phyloP scores from a whole-genome alignment of 30 jellyfish, hydroid and myxozoan species.

The Haliclystus octoradiatus region DNA sequence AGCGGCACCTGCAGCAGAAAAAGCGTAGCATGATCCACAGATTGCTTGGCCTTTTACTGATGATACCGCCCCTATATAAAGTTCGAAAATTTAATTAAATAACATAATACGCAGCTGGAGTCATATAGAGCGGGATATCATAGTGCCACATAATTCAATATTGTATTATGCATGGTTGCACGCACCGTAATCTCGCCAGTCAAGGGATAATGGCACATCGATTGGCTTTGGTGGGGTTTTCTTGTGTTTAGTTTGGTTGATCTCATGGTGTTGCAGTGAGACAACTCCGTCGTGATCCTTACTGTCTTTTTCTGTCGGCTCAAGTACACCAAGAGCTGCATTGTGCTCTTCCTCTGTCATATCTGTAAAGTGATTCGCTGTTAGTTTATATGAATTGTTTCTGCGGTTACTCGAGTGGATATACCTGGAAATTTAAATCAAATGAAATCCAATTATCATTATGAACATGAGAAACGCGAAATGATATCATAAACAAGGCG shows the following conservation, averaged over 20 bases:
- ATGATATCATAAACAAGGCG: too few species aligned
- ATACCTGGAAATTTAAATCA: constrained; percentile 23
- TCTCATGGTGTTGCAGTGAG: constrained; percentile 41
- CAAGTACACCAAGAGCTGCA: constrained; percentile 47
- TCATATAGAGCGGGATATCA: too few species aligned
- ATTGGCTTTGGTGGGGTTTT: constrained; percentile 39
- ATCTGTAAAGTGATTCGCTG: constrained; percentile 68
- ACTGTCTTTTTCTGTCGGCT: constrained; percentile 32
- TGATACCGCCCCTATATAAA: constrained; percentile 99
- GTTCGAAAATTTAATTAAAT: too few species aligned
- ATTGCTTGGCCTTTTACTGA: constrained; percentile 93
- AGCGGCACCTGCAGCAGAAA: constrained; percentile 98
- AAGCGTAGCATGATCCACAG: constrained; percentile 92
- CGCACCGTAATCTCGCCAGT: constrained; percentile 95
- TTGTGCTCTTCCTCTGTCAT: constrained; percentile 58
- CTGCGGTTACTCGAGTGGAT: constrained; percentile 72
- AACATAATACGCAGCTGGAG: too few species aligned
- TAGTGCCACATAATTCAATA: too few species aligned
- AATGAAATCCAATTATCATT: background rate
- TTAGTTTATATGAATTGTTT: constrained; percentile 29
- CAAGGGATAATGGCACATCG: constrained; percentile 82
- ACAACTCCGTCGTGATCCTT: constrained; percentile 74
- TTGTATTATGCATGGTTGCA: too few species aligned
- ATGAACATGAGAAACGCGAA: too few species aligned
- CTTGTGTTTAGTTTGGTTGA: constrained; percentile 15